These are phyloP conservation scores for Diabrotica virgifera DNA, from an alignment of 1,140 invertebrate species.

Conservation along the genomic window DNA sequence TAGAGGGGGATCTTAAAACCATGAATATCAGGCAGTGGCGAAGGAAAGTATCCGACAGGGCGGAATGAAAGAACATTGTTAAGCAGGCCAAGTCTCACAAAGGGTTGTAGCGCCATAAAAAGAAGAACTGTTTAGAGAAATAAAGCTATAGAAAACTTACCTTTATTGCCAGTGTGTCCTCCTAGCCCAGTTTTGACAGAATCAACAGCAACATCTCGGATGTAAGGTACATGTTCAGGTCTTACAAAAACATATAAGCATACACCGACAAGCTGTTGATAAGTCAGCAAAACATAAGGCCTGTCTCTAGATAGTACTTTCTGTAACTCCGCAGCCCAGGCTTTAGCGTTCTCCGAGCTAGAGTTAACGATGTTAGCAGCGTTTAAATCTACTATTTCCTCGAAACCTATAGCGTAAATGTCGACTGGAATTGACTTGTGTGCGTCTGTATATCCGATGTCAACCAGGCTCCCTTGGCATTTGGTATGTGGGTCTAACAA, in stretches of 20 bases:
- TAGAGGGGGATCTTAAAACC: no score
- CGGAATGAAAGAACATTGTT: no score
- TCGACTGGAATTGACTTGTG: slow-evolving; percentile 63
- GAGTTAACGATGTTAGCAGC: slow-evolving; percentile 97
- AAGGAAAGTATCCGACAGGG: no score
- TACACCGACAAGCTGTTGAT: slow-evolving; percentile 96
- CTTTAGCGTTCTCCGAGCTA: slow-evolving; percentile 92
- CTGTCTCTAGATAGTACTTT: slow-evolving; percentile 86
- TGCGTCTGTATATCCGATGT: slow-evolving; percentile 49
- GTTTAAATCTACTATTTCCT: slow-evolving; percentile 99
- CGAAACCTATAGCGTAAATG: slow-evolving; percentile 97
- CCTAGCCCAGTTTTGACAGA: slow-evolving; percentile 97
- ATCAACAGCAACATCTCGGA: slow-evolving; percentile 91
- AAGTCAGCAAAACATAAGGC: slow-evolving; percentile 89
- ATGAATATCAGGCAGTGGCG: no score
- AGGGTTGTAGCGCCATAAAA: no score
- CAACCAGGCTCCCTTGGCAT: slow-evolving; percentile 47
- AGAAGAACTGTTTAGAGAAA: no score
- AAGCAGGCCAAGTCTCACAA: no score
- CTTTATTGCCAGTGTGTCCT: slow-evolving; percentile 72
- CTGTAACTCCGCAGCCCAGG: slow-evolving; percentile 93
- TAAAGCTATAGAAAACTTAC: not conserved
- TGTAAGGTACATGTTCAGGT: slow-evolving; percentile 79
- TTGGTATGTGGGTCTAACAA: slow-evolving; percentile 71
- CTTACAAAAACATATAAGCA: slow-evolving; percentile 94